These are phyloP conservation scores for Pelobates fuscus DNA, from an alignment of 2,113 vertebrate species.

Conservation along the genomic window DNA sequence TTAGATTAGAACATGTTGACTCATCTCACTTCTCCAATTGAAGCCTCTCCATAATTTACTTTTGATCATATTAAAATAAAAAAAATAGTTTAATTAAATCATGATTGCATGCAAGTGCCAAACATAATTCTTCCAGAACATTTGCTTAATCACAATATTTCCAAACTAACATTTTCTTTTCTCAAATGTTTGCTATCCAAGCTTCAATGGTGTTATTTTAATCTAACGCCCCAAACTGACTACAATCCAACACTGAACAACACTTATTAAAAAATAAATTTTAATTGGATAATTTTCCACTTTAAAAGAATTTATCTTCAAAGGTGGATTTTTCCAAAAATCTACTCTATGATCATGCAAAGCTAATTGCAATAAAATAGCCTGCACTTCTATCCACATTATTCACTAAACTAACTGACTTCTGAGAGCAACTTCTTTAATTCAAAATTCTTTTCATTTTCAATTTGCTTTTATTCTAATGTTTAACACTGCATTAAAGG, in stretches of 20 bases:
- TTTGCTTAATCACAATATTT: slow-evolving; percentile 1
- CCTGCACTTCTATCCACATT: background rate
- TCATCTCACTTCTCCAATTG: no score
- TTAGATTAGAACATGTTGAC: no score
- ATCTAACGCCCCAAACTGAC: background rate
- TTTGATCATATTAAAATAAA: no score
- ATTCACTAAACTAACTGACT: background rate
- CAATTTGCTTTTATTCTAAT: background rate
- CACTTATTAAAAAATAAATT: background rate
- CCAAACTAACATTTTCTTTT: background rate
- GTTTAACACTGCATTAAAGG: no score
- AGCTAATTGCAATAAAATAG: background rate
- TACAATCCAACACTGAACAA: background rate
- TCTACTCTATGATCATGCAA: background rate
- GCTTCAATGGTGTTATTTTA: background rate
- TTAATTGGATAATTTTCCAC: slow-evolving; percentile 8
- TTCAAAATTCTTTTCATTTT: background rate
- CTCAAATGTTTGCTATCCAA: background rate
- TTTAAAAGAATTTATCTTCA: background rate
- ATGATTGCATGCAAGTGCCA: background rate
- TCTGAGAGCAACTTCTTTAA: background rate
- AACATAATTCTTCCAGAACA: background rate
- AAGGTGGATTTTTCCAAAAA: background rate
- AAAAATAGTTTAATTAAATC: background rate
- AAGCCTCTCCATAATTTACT: no score